Percentiles rank a stretch among this genome's conserved stretches.
These are phyloP conservation scores for Cataglyphis albicans DNA, from an alignment of 2,888 invertebrate species.

Conservation along the genomic window DNA sequence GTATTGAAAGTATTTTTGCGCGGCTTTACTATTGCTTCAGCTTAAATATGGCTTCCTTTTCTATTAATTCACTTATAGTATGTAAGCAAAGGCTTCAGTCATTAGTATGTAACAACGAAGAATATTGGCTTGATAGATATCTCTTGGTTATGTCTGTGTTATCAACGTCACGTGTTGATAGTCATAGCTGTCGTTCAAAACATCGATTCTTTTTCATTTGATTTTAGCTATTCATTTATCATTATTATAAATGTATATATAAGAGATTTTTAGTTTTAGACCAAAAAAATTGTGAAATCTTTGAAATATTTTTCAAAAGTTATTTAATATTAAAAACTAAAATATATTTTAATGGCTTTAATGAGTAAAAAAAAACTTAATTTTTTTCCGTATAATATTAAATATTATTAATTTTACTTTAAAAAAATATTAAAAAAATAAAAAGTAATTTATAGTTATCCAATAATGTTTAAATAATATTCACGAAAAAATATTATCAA, in stretches of 20 bases:
- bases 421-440: neutral
- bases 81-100: constrained; percentile 68
- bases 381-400: neutral
- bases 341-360: neutral
- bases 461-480: neutral
- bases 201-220: neutral
- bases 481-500: neutral
- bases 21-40: neutral
- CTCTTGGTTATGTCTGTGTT: neutral
- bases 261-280: neutral
- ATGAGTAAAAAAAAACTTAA: neutral
- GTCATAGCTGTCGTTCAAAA: neutral
- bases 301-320: neutral
- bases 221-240: neutral
- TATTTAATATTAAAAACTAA: neutral
- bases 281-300: neutral
- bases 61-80: constrained; percentile 74
- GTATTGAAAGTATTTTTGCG: neutral
- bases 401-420: neutral
- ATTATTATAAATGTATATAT: constrained; percentile 11
- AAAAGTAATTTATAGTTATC: neutral
- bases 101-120: constrained; percentile 52
- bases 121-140: constrained; percentile 1
- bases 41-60: constrained; percentile 69
- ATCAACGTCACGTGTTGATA: constrained; percentile 1